Percentiles rank a stretch among this genome's conserved stretches.
Conservation (phyloP, 2,888 invertebrate species). For the Gasteruption jaculator region DNA sequence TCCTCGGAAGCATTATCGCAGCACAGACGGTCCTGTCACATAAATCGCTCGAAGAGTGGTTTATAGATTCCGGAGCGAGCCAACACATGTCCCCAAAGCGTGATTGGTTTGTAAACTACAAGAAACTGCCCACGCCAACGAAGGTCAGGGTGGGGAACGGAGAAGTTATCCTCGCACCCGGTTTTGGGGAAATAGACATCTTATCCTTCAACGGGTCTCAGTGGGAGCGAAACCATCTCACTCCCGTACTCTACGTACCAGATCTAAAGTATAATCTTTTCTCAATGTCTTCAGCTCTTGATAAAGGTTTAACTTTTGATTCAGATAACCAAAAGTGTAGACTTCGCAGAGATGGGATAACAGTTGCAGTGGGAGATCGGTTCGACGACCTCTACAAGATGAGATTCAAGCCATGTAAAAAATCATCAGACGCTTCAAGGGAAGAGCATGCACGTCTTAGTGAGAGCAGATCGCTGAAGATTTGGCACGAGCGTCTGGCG, state of each 20-base stretch:
- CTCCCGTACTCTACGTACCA: slow-evolving; percentile 17
- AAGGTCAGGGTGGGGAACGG: slow-evolving; percentile 16
- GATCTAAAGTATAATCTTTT: slow-evolving; percentile 19
- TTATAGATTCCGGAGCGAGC: slow-evolving; percentile 28
- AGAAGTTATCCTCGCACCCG: slow-evolving; percentile 17
- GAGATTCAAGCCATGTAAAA: slow-evolving; percentile 10
- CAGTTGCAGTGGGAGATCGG: slow-evolving; percentile 18
- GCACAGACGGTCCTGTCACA: too few relatives aligned
- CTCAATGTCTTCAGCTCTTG: slow-evolving; percentile 18
- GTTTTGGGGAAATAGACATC: slow-evolving; percentile 23
- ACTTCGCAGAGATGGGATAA: slow-evolving; percentile 6
- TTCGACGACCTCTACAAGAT: slow-evolving; percentile 20
- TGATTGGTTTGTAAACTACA: slow-evolving; percentile 21
- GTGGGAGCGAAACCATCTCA: slow-evolving; percentile 20
- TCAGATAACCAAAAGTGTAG: too few relatives aligned
- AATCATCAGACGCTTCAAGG: slow-evolving; percentile 1
- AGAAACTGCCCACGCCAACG: slow-evolving; percentile 10
- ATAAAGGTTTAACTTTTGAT: slow-evolving; percentile 18
- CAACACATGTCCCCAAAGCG: slow-evolving; percentile 25
- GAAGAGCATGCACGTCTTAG: slow-evolving; percentile 6
- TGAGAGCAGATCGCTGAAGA: slow-evolving; percentile 14
- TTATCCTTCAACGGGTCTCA: slow-evolving; percentile 19
- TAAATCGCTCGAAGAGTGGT: too few relatives aligned
- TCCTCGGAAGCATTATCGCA: too few relatives aligned
- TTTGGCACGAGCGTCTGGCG: slow-evolving; percentile 28